These are phyloP conservation scores for Holcopasites calliopsidis DNA, from an alignment of 1,140 invertebrate species.

Conservation along the genomic window DNA sequence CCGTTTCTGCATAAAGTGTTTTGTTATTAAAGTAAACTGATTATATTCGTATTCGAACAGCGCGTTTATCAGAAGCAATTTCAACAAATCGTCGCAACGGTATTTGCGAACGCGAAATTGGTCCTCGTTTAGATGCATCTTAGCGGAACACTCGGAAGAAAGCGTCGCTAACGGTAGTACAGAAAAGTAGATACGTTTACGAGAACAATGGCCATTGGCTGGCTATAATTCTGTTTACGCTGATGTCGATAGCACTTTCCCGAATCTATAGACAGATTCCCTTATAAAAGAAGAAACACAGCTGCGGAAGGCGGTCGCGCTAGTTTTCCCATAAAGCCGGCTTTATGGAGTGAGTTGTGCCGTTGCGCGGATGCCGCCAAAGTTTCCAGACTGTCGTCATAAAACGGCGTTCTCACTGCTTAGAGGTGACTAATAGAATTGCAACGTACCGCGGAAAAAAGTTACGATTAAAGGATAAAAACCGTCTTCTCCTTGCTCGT, in stretches of 20 bases:
- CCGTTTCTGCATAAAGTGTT: not conserved
- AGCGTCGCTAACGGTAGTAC: not conserved
- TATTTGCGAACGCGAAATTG: too few relatives aligned
- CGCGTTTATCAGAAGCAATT: too few relatives aligned
- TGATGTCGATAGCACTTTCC: conserved; percentile 1
- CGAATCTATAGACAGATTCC: conserved; percentile 11
- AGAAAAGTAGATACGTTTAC: conserved; percentile 1
- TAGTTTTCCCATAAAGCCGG: conserved; percentile 50
- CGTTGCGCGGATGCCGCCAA: conserved; percentile 45
- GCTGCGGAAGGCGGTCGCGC: conserved; percentile 29
- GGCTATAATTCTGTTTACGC: conserved; percentile 9
- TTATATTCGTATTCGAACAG: too few relatives aligned
- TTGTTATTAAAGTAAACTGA: too few relatives aligned
- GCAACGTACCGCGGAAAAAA: conserved; percentile 45
- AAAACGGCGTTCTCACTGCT: conserved; percentile 59
- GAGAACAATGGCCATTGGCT: not conserved
- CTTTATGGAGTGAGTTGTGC: conserved; percentile 57
- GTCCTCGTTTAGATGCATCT: too few relatives aligned
- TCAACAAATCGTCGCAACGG: too few relatives aligned
- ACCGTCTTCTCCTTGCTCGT: conserved; percentile 10
- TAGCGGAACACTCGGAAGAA: too few relatives aligned
- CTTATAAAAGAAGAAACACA: conserved; percentile 19
- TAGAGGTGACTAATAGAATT: conserved; percentile 58
- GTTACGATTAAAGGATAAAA: conserved; percentile 57
- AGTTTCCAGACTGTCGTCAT: conserved; percentile 64